Evolutionary conservation across 2,888 invertebrate species (phyloP), one percentile per base, ranked within the genome.

Genomic region (Siphlonurus alternatus): DNA sequence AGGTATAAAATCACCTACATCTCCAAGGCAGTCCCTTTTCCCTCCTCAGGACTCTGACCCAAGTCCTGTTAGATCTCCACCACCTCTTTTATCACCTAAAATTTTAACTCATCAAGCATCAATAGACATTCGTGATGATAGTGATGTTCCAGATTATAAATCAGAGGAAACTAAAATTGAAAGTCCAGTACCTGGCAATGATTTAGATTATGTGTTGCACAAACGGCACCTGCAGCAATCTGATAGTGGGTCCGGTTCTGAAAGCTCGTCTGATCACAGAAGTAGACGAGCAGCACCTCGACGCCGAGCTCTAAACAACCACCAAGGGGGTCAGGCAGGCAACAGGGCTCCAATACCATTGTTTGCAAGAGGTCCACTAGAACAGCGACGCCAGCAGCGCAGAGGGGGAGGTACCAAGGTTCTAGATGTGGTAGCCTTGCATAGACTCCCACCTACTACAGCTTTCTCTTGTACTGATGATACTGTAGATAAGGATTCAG

Each of bases 401-500:
- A 56, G 20, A 5, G 15, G 38, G 15, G 38, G 38, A 38, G 38
- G 38, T 10, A 87, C 91, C 1, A 90, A 91, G 75, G 91, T 91
- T 66, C 78, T 92, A 68, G 92, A 92, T 71, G 86, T 91, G 23
- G 89, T 92, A 71, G 86, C 89, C 22, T 76, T 91, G 25, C 88
- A 86, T 74, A 81, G 86, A 71, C 75, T 92, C 56, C 91, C 91
- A 19, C 86, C 89, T 5, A 84, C 88, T 74, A 89, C 90, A 75
- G 88, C 91, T 0, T 90, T 91, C 73, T 92, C 91, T 1, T 89
- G 90, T 23, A 91, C 91, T 76, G 92, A 92, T 73, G 92, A 92
- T 72, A 92, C 92, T 0, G 85, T 92, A 0, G 91, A 86, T 69
- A 85, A 85, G 72, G 83, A 1, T 64, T 22, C 77, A 22, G 78